Evolutionary conservation across 2,888 invertebrate species (phyloP), one percentile per base, ranked within the genome.

Genomic region (Electrophaes corylata): DNA sequence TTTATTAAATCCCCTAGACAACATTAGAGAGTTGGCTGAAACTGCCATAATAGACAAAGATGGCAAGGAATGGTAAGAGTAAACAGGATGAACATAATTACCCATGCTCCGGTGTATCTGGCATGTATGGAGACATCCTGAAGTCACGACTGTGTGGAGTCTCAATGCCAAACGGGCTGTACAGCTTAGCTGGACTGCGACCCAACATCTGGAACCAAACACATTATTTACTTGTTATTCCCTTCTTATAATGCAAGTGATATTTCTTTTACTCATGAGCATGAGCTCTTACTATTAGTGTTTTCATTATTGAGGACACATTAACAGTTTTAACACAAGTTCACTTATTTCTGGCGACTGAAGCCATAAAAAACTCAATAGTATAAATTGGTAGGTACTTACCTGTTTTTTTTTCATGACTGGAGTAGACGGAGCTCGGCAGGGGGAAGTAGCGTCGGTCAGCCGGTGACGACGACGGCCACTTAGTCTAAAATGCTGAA

Each of bases 81-180:
- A 40, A 18, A 45, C 10, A 29, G 10, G 2, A 29, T 6, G 6
- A 37, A 35, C n/a, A 31, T 16, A 41, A 73, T 77, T 78, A 92
- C 92, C 88, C 88, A 77, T 92, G 88, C 20, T 92, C 92, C 0
- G 91, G 92, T 11, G 92, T 92, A 37, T 92, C 92, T 8, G 89
- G 88, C 79, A 92, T 92, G 69, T 93, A 92, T 0, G 93, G 93
- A 35, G 82, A 91, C 92, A 90, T 91, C 61, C 88, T 81, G 64
- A 84, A 86, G 72, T 89, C 92, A 1, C 92, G 91, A 83, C 81
- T 92, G 61, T 91, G 92, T 0, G 96, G 96, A 1, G 95, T 95
- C 71, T 96, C 95, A 35, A 96, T 95, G 4, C 95, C 94, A 72
- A 96, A 96, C 0, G 96, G 96, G 69, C 95, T 95, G 79, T 96